Evolutionary conservation across 2,797 vertebrate species (phyloP).

Genomic region (Centropyge bicolor): DNA sequence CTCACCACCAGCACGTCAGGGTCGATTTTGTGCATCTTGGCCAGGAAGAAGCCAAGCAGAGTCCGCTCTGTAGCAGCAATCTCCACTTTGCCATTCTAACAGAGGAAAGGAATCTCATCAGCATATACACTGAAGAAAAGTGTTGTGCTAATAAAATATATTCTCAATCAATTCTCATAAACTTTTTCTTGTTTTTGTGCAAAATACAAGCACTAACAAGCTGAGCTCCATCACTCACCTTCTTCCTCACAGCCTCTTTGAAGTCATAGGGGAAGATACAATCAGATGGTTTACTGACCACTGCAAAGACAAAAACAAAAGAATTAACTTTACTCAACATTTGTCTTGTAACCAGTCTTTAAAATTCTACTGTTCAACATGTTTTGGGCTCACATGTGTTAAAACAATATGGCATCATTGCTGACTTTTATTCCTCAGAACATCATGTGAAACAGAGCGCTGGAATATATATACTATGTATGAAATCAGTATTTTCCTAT

Average conservation of each 20-base stretch:
- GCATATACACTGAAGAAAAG: neutral
- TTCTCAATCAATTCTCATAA: neutral
- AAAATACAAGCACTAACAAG: neutral
- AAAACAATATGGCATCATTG: too few relatives aligned
- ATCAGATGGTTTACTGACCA: conserved; percentile 92
- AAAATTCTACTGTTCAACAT: too few relatives aligned
- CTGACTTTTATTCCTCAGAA: neutral
- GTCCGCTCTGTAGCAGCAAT: conserved; percentile 94
- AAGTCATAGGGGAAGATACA: conserved; percentile 97
- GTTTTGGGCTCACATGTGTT: too few relatives aligned
- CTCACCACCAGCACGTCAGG: conserved; percentile 98
- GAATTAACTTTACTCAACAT: accelerated
- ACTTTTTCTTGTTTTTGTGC: neutral
- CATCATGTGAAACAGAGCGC: too few relatives aligned
- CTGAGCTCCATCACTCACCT: conserved; percentile 82
- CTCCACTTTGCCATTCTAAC: conserved; percentile 94
- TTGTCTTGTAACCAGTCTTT: too few relatives aligned
- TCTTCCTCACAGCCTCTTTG: conserved; percentile 89
- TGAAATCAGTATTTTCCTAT: too few relatives aligned
- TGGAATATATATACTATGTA: too few relatives aligned
- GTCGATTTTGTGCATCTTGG: conserved; percentile 98
- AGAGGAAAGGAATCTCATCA: neutral
- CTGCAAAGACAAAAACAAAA: conserved; percentile 79
- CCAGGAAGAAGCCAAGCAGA: conserved; percentile 95
- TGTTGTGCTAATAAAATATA: neutral